Evolutionary conservation across 1,140 invertebrate species (phyloP).

Genomic region (Ylistrum balloti): DNA sequence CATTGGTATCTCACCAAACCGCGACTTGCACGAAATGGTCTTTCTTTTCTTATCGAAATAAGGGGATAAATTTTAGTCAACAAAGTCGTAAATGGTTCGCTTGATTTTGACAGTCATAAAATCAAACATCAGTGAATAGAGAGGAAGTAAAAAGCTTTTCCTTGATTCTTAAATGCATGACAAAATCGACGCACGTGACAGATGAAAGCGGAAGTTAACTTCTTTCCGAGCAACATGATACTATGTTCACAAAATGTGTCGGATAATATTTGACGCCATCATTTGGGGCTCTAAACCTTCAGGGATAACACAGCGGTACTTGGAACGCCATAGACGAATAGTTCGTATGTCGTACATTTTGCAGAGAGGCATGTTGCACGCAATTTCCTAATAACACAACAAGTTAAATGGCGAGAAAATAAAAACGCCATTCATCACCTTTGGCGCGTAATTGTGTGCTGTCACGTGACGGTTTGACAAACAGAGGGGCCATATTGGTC

Average conservation of each 20-base stretch:
- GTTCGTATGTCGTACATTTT: neutral
- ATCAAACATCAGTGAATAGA: too few species aligned
- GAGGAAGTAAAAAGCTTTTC: too few species aligned
- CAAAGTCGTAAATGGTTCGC: too few species aligned
- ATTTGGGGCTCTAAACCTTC: neutral
- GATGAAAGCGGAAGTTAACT: slow-evolving; percentile 1
- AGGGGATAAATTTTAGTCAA: too few species aligned
- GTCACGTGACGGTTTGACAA: slow-evolving; percentile 37
- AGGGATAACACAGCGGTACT: neutral
- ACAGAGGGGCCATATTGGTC: neutral
- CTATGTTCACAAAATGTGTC: neutral
- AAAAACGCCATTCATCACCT: slow-evolving; percentile 30
- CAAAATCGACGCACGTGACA: neutral
- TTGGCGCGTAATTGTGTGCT: neutral
- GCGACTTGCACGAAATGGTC: too few species aligned
- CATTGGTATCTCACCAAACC: too few species aligned
- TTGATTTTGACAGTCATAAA: too few species aligned
- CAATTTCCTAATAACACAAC: slow-evolving; percentile 13
- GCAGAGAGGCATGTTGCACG: slow-evolving; percentile 1
- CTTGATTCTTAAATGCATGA: too few species aligned
- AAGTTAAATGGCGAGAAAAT: slow-evolving; percentile 28
- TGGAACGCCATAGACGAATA: neutral
- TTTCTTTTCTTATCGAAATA: too few species aligned
- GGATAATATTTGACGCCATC: neutral
- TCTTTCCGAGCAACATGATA: slow-evolving; percentile 33